phyloP scores from a whole-genome alignment of 2,797 vertebrate species.

The Ctenochaetus hawaiiensis region DNA sequence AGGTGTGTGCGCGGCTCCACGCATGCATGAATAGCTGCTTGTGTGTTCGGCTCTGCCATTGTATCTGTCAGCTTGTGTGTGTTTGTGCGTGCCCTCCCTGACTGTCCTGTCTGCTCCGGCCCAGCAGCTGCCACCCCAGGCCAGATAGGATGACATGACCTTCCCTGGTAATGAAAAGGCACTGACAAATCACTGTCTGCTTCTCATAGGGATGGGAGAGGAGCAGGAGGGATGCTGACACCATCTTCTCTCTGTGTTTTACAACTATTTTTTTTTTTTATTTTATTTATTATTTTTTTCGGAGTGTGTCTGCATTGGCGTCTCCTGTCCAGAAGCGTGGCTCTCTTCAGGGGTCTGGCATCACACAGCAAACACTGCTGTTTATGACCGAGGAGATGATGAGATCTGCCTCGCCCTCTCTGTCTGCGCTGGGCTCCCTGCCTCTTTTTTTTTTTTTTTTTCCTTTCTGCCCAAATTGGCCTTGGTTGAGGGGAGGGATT shows the following conservation, averaged over 20 bases:
- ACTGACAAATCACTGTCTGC: constrained; percentile 81
- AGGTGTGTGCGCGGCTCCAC: constrained; percentile 54
- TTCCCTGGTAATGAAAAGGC: constrained; percentile 82
- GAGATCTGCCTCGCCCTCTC: constrained; percentile 58
- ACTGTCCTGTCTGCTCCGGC: constrained; percentile 57
- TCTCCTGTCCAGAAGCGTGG: constrained; percentile 21
- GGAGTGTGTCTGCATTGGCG: constrained; percentile 24
- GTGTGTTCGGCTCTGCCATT: constrained; percentile 40
- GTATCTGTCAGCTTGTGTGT: constrained; percentile 36
- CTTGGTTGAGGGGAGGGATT: constrained; percentile 71
- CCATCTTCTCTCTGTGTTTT: constrained; percentile 32
- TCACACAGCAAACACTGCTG: constrained; percentile 45
- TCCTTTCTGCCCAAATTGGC: constrained; percentile 67
- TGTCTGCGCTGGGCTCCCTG: constrained; percentile 44
- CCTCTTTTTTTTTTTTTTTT: constrained; percentile 28
- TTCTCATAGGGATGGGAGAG: constrained; percentile 59
- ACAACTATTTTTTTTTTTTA: constrained; percentile 2
- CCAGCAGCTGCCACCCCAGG: constrained; percentile 80
- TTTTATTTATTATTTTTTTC: background rate
- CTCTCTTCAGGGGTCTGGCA: constrained; percentile 49
- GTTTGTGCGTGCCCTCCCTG: constrained; percentile 20
- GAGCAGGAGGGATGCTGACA: constrained; percentile 58
- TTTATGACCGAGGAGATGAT: constrained; percentile 64
- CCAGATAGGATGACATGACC: constrained; percentile 83
- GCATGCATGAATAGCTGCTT: constrained; percentile 53